A percentile compares a stretch with the other conserved stretches of the same genome.
phyloP scores from a whole-genome alignment of 1,140 invertebrate species.

The Melitaea cinxia region DNA sequence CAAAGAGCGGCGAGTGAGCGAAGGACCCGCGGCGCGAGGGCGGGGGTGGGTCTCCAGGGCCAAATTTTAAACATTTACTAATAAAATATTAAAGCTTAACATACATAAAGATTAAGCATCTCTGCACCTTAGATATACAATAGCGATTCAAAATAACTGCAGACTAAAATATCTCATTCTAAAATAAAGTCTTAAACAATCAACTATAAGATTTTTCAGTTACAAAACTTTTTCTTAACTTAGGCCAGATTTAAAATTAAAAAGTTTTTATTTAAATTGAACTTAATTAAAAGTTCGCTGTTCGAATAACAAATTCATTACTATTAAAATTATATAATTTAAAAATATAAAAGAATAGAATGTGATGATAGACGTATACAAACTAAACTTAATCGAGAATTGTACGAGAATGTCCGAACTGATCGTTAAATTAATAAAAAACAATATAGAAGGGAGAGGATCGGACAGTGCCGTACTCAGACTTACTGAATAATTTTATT shows the following conservation, averaged over 20 bases:
- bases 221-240: conserved; percentile 64
- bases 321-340: conserved; percentile 19
- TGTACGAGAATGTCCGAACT: conserved; percentile 55
- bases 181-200: conserved; percentile 80
- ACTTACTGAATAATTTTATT: conserved; percentile 47
- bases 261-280: conserved; percentile 52
- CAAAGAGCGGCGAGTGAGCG: conserved; percentile 35
- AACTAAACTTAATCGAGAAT: conserved; percentile 56
- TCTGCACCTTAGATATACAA: conserved; percentile 81
- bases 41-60: conserved; percentile 60
- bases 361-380: conserved; percentile 55
- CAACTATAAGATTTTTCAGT: conserved; percentile 74
- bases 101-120: conserved; percentile 82
- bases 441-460: conserved; percentile 35
- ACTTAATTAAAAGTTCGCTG: conserved; percentile 74
- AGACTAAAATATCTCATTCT: conserved; percentile 81
- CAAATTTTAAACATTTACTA: conserved; percentile 81
- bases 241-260: conserved; percentile 71
- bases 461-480: conserved; percentile 59
- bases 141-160: conserved; percentile 81
- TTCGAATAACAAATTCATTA: conserved; percentile 40
- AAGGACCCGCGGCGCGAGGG: conserved; percentile 45
- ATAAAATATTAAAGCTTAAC: conserved; percentile 82
- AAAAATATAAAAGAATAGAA: conserved; percentile 41
- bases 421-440: conserved; percentile 33